Base-by-base conservation (phyloP, 2,888 invertebrate species). In the Idaea aversata region DNA sequence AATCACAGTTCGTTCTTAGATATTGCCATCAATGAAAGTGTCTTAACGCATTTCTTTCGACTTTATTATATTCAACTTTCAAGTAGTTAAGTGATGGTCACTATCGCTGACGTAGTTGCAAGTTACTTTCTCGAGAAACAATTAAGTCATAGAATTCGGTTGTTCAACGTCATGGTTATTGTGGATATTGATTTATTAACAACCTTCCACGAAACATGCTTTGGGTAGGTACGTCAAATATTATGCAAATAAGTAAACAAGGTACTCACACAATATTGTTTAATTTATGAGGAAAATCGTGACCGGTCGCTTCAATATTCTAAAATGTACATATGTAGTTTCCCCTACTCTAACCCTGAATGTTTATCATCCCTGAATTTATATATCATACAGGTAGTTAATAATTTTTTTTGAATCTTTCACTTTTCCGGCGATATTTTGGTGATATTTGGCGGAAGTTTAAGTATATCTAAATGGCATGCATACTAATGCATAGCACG, bases 141-240 rank as follows among this genome's bases (percentile, higher is more conserved):
- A 16, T 59, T 60, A 65, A 61, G 70, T 68, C 66, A 57, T 64
- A 66, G 70, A 71, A 64, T 64, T 25, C 25, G 1, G 25, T 25
- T 69, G 65, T 65, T 67, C 64, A 67, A 13, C 70, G 69, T 69
- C 70, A 68, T 61, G 61, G 71, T 64, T 68, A 68, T 68, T 80
- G 78, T 81, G 80, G 80, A 76, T 79, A 78, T 79, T 72, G 75
- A 81, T 82, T 78, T 71, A 69, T 76, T 75, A 78, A 78, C 76
- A 82, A 69, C 87, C 88, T 89, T 87, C 84, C 75, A 71, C 68
- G 74, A 71, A 79, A 83, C 88, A 88, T 85, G 88, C 79, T 85
- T 85, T 85, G 6, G 34, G 25, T 34, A 16, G 34, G 25, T 34
- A 59, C 78, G 83, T 82, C 86, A 85, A 88, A 82, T 74, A 75